phyloP scores from a whole-genome alignment of 1,140 invertebrate species.

The Anastrepha obliqua region DNA sequence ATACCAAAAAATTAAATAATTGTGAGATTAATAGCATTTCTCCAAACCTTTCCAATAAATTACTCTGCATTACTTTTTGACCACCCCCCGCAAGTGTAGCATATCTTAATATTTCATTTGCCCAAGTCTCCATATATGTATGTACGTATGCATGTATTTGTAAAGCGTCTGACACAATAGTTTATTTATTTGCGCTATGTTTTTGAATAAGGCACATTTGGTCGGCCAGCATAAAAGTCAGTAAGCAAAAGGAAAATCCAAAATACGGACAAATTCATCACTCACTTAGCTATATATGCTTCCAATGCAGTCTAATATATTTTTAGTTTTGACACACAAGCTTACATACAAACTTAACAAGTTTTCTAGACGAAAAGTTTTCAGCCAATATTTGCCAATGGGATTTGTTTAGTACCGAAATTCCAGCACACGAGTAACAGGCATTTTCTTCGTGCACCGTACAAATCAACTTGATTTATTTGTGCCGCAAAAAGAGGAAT shows the following conservation, averaged over 20 bases:
- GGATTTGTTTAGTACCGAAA: not conserved
- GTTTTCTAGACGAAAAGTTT: not conserved
- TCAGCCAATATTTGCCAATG: not conserved
- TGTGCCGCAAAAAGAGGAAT: not conserved
- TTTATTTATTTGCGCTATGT: not conserved
- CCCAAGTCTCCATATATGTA: no score
- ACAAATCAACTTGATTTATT: constrained; percentile 30
- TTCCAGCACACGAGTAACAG: not conserved
- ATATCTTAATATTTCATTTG: no score
- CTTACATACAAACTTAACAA: not conserved
- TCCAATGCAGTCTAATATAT: not conserved
- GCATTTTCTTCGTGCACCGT: not conserved
- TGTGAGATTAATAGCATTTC: no score
- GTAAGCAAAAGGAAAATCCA: not conserved
- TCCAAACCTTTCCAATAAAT: no score
- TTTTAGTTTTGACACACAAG: not conserved
- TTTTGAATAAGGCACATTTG: not conserved
- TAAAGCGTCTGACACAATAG: not conserved
- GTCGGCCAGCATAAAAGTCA: not conserved
- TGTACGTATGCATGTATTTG: no score
- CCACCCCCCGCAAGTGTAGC: no score
- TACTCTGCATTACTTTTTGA: no score
- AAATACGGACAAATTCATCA: constrained; percentile 1
- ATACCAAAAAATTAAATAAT: no score
- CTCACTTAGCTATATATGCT: not conserved